Evolutionary conservation across 2,113 vertebrate species (phyloP).

Genomic region (Aix galericulata): DNA sequence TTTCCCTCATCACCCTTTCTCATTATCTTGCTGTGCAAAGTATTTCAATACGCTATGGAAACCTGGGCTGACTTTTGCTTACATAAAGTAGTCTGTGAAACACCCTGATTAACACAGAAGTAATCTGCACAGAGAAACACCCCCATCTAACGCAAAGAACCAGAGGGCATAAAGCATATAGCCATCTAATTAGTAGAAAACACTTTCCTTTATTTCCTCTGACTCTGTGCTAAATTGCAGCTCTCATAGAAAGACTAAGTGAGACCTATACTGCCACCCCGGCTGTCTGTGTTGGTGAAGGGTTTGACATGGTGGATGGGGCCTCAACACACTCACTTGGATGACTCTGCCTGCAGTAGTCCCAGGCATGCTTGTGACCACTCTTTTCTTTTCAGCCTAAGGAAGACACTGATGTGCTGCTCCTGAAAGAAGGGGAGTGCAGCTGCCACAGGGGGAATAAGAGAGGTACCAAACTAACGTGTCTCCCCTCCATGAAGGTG

Average conservation of each 20-base stretch:
- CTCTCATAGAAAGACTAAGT: not conserved
- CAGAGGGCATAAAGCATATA: not conserved
- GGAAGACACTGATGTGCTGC: not conserved
- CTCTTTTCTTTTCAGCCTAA: not conserved
- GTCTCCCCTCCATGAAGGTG: too few relatives aligned
- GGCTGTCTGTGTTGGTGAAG: not conserved
- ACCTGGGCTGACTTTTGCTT: not conserved
- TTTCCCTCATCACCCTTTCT: not conserved
- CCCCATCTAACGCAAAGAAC: not conserved
- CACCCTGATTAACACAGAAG: not conserved
- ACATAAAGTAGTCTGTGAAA: not conserved
- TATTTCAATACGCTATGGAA: not conserved
- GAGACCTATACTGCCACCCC: fast-evolving
- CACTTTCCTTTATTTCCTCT: not conserved
- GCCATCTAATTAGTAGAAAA: not conserved
- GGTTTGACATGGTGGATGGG: not conserved
- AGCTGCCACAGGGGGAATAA: not conserved
- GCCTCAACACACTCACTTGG: not conserved
- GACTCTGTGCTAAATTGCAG: not conserved
- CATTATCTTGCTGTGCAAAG: not conserved
- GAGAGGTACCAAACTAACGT: fast-evolving
- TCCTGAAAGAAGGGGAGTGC: not conserved
- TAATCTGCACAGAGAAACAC: not conserved
- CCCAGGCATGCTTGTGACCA: not conserved
- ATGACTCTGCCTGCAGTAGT: not conserved